Percentiles rank a stretch among this genome's conserved stretches.
Conservation (phyloP, 1,140 invertebrate genomes). For the Orussus abietinus region DNA sequence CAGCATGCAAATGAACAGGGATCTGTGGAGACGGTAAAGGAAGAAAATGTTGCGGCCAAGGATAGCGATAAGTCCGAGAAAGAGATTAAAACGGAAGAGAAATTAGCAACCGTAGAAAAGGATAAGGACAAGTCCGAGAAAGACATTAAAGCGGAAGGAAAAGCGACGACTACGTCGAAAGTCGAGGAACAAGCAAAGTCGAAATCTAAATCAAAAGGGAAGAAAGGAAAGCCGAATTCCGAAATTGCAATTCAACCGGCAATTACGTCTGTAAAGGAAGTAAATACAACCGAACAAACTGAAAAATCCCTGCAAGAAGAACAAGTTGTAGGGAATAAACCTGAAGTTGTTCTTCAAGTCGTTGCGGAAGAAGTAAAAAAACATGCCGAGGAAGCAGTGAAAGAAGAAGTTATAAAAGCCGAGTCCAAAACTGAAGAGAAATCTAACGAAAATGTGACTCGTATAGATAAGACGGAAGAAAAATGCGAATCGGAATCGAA, state of each 20-base stretch:
- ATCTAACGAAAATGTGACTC: neutral
- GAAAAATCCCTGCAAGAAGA: no score
- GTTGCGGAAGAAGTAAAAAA: constrained; percentile 2
- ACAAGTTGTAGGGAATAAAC: neutral
- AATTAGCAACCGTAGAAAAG: no score
- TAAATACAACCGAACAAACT: no score
- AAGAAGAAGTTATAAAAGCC: no score
- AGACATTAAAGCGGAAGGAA: no score
- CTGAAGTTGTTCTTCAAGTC: constrained; percentile 6
- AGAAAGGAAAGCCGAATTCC: neutral
- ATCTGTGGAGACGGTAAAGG: constrained; percentile 2
- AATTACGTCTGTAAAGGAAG: no score
- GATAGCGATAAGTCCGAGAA: neutral
- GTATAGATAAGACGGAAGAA: constrained; percentile 1
- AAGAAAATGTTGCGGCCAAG: neutral
- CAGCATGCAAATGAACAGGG: neutral
- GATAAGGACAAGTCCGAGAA: no score
- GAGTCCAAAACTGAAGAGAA: neutral
- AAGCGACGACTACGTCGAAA: no score
- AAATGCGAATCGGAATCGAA: neutral
- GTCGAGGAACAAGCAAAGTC: neutral
- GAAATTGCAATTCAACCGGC: neutral
- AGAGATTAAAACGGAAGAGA: neutral
- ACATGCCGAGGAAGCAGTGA: neutral
- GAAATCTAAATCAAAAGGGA: neutral